Percentiles rank a stretch among this genome's conserved stretches.
Conservation (phyloP, 2,113 vertebrate species). For the Oreotrochilus melanogaster region DNA sequence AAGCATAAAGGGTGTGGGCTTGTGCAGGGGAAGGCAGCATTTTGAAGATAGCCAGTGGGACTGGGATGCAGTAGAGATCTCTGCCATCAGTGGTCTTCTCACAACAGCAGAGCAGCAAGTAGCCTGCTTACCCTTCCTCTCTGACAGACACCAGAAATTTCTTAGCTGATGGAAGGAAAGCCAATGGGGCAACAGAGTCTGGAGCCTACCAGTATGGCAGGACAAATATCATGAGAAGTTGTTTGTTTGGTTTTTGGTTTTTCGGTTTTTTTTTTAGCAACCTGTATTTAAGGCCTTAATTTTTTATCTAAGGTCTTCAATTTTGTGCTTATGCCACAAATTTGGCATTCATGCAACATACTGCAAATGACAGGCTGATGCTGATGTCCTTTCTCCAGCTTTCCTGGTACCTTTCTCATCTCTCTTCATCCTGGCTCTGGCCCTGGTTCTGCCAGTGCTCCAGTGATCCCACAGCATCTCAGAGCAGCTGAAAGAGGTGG, state of each 20-base stretch:
- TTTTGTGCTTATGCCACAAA: neutral
- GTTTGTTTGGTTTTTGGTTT: no score
- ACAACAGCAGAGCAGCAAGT: neutral
- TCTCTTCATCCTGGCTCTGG: neutral
- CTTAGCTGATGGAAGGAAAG: neutral
- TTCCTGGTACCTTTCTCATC: neutral
- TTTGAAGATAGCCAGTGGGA: neutral
- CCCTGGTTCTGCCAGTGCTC: neutral
- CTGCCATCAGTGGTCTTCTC: neutral
- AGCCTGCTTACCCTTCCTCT: neutral
- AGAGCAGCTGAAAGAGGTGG: neutral
- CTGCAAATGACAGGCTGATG: neutral
- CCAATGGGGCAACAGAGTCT: accelerated
- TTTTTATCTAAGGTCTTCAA: neutral
- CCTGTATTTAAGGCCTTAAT: neutral
- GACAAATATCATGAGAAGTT: neutral
- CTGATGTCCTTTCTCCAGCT: neutral
- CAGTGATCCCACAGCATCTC: neutral
- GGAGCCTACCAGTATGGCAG: accelerated
- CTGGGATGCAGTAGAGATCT: neutral
- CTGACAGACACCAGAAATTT: neutral
- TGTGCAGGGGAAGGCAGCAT: neutral
- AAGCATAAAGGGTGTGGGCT: neutral
- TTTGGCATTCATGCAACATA: neutral
- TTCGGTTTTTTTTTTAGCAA: neutral